Evolutionary conservation across 2,113 vertebrate genomes (phyloP), one percentile per base, ranked within the genome.

Genomic region (Progne subis): DNA sequence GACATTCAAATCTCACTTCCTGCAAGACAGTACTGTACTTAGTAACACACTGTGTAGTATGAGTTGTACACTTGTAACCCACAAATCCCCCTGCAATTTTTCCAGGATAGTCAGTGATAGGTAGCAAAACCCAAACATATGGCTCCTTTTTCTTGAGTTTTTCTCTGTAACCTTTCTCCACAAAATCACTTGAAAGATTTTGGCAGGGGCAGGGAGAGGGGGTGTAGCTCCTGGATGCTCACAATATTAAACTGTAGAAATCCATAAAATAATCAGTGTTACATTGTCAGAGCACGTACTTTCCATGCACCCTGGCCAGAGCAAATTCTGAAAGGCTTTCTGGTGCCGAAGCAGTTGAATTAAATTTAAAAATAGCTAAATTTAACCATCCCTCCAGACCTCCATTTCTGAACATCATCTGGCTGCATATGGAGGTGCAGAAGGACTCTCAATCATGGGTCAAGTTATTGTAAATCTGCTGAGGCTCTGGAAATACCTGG

Each of bases 251-350:
- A 93, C 76, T 89, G 68, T 14, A 84, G 47, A 89, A 91, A 86
- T 64, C 53, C 72, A 68, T 86, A 78, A 92, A 92, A 90, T 81
- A 83, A 83, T 83, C 82, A 68, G 37, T n/a, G 12, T 86, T 90
- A 92, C 82, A 74, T 44, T 82, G 60, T 94, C 43, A 95, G 82
- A 74, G 76, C 93, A 53, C 15, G 1, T 86, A 88, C 59, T 94
- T 95, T 95, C 93, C 95, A 79, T 82, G 24, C 78, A 88, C 84
- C 65, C 47, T 57, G 77, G 88, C 85, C 90, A 94, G 72, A 97
- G 68, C 25, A 94, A 94, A 92, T 94, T 82, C 82, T 78, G 69
- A 90, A 94, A 93, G 47, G 31, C n/a, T 85, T 95, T 72, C 39
- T 93, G 50, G 41, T 84, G 90, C 94, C 93, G 94, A 61, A 90